These are phyloP conservation scores for Chaetorhynchus papuensis DNA, from an alignment of 2,113 vertebrate genomes.

Conservation along the genomic window DNA sequence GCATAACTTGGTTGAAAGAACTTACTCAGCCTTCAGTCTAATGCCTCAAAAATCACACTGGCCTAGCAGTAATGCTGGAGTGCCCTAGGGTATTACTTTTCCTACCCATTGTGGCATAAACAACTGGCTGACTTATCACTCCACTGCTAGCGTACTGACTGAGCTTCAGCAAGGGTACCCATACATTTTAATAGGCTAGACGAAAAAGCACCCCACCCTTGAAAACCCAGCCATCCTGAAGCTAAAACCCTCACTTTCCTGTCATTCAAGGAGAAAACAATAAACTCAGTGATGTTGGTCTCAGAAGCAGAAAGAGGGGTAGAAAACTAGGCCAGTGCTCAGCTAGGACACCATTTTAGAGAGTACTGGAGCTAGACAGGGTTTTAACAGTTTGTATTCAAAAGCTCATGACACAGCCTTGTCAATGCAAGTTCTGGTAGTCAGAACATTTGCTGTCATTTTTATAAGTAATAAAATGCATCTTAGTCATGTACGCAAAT, in stretches of 20 bases:
- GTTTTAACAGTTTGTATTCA: not conserved
- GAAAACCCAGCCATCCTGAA: not conserved
- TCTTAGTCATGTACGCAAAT: not conserved
- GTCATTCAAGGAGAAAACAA: not conserved
- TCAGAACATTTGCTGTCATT: not conserved
- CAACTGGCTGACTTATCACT: not conserved
- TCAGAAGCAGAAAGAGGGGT: not conserved
- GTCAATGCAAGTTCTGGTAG: not conserved
- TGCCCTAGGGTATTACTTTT: not conserved
- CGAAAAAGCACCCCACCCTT: not conserved
- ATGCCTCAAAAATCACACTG: constrained; percentile 21
- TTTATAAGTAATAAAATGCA: not conserved
- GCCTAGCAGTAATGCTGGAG: not conserved
- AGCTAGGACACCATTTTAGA: not conserved
- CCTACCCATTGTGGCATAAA: not conserved
- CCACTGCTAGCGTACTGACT: not conserved
- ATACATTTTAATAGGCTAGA: not conserved
- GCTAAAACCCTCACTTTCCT: not conserved
- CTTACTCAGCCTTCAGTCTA: constrained; percentile 18
- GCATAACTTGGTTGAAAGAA: constrained; percentile 24
- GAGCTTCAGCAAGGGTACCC: not conserved
- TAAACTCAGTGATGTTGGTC: not conserved
- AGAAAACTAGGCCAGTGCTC: constrained; percentile 11
- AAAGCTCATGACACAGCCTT: not conserved
- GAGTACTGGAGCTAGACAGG: not conserved